Conservation (phyloP, 2,888 invertebrate genomes). For the Cecidostiba fungosa region DNA sequence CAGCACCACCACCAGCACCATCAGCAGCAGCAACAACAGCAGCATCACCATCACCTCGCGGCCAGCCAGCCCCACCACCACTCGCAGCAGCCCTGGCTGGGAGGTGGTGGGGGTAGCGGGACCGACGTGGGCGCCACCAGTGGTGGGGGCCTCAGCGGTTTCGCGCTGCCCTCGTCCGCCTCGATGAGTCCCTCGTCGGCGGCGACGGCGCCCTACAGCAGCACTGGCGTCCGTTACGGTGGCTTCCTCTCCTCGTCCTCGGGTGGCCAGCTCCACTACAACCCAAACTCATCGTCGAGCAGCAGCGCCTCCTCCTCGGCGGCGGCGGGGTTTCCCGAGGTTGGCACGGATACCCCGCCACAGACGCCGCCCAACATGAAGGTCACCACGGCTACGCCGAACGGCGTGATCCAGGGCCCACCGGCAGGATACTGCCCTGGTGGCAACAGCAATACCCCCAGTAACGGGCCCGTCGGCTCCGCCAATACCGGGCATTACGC, state of each 20-base stretch:
- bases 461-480: slow-evolving; percentile 57
- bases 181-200: slow-evolving; percentile 79
- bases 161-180: slow-evolving; percentile 77
- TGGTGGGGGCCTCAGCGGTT: slow-evolving; percentile 71
- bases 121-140: slow-evolving; percentile 57
- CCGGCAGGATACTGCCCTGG: slow-evolving; percentile 87
- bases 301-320: slow-evolving; percentile 84
- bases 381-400: slow-evolving; percentile 84
- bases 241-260: slow-evolving; percentile 79
- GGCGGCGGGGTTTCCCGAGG: slow-evolving; percentile 92
- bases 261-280: slow-evolving; percentile 77
- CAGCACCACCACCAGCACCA: slow-evolving; percentile 72
- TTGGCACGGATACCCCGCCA: slow-evolving; percentile 93
- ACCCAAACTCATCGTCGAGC: slow-evolving; percentile 76
- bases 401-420: slow-evolving; percentile 79
- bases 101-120: slow-evolving; percentile 69
- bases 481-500: slow-evolving; percentile 73
- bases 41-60: slow-evolving; percentile 83
- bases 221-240: slow-evolving; percentile 79
- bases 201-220: slow-evolving; percentile 79
- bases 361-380: slow-evolving; percentile 98
- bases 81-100: slow-evolving; percentile 80
- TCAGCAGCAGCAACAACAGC: slow-evolving; percentile 68
- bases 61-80: slow-evolving; percentile 76
- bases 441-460: slow-evolving; percentile 80